Conservation (phyloP, 2,113 vertebrate species). For the Acrocephalus arundinaceus region DNA sequence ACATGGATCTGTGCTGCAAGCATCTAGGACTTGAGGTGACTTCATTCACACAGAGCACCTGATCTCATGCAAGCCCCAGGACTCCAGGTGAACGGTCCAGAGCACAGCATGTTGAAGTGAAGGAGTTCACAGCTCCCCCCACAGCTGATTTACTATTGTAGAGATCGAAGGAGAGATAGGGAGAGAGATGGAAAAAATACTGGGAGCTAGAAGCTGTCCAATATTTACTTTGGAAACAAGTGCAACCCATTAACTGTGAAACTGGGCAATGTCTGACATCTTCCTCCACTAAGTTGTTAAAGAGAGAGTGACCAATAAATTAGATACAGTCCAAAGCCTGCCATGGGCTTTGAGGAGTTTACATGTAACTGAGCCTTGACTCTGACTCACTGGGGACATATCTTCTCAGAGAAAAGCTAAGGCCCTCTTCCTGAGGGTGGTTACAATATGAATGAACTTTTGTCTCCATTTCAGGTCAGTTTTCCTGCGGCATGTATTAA, state of each 20-base stretch:
- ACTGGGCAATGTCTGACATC: background rate
- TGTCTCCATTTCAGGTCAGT: background rate
- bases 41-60: background rate
- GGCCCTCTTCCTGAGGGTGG: background rate
- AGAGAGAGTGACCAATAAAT: background rate
- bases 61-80: background rate
- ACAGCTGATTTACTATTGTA: background rate
- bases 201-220: background rate
- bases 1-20: background rate
- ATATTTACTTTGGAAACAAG: slow-evolving; percentile 5
- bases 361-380: background rate
- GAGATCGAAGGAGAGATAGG: background rate
- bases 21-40: background rate
- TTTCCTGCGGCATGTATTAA: background rate
- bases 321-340: background rate
- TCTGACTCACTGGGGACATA: background rate
- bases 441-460: background rate
- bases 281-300: background rate
- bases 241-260: background rate
- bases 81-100: background rate
- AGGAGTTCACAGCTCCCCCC: background rate
- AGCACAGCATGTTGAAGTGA: background rate
- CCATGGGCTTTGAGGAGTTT: background rate
- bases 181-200: background rate
- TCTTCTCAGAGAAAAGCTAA: background rate